Conservation (phyloP, 2,888 invertebrate species). For the Melikaiella ostensackeni region DNA sequence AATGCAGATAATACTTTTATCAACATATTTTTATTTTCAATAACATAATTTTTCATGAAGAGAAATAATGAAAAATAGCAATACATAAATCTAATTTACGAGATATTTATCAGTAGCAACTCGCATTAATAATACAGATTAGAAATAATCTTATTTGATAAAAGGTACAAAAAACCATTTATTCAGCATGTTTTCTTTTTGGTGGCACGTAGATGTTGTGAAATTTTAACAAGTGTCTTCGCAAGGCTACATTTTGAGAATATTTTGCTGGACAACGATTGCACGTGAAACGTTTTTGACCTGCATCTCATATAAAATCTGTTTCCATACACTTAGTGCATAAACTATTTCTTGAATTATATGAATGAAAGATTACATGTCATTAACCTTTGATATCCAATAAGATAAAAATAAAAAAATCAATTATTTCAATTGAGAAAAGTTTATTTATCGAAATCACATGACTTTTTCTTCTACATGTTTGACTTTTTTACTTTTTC, state of each 20-base stretch:
- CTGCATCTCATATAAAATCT: background rate
- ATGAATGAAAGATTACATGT: background rate
- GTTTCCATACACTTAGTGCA: too few relatives aligned
- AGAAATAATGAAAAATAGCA: too few relatives aligned
- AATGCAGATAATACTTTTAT: background rate
- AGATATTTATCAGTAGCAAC: too few relatives aligned
- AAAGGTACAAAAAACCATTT: background rate
- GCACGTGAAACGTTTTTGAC: conserved; percentile 74
- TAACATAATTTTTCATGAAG: too few relatives aligned
- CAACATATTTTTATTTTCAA: background rate
- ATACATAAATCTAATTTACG: too few relatives aligned
- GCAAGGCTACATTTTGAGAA: conserved; percentile 82
- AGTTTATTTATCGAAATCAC: background rate
- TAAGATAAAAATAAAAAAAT: background rate
- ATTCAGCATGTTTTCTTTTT: conserved; percentile 47
- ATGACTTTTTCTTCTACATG: too few relatives aligned
- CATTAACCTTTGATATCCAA: background rate
- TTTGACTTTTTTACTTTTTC: too few relatives aligned
- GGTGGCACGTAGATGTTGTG: conserved; percentile 65
- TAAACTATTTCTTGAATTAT: background rate
- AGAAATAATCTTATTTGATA: background rate
- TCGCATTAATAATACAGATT: too few relatives aligned
- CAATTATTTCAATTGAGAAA: background rate
- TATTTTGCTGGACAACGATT: conserved; percentile 82
- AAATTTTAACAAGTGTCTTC: conserved; percentile 62